These are phyloP conservation scores for Sycophila texana DNA, from an alignment of 2,888 invertebrate genomes.

Conservation along the genomic window DNA sequence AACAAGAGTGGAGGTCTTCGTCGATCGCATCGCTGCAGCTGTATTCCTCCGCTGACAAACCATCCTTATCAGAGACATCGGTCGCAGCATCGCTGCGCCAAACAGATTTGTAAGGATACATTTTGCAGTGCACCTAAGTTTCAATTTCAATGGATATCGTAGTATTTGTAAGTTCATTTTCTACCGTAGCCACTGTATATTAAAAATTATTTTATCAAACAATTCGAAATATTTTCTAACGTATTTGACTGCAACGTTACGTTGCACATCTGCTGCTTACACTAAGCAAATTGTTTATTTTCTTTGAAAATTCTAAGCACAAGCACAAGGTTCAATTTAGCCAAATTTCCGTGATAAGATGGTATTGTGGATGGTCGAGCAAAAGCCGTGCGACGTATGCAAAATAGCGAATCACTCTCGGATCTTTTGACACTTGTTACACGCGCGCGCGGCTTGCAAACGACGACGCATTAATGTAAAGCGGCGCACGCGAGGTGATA, in stretches of 20 bases:
- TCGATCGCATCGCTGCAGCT: constrained; percentile 41
- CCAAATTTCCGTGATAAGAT: too few relatives aligned
- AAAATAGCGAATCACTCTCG: neutral
- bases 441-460: neutral
- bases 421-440: constrained; percentile 22
- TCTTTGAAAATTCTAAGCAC: too few relatives aligned
- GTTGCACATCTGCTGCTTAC: too few relatives aligned
- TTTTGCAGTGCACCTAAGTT: constrained; percentile 34
- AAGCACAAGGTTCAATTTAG: too few relatives aligned
- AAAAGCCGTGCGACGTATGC: neutral
- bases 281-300: too few relatives aligned
- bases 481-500: constrained; percentile 13
- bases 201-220: too few relatives aligned
- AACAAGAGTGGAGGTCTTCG: constrained; percentile 28
- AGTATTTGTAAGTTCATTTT: constrained; percentile 27
- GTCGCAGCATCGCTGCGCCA: constrained; percentile 61
- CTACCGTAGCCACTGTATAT: neutral
- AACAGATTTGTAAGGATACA: constrained; percentile 63
- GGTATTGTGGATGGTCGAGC: neutral
- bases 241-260: too few relatives aligned
- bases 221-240: too few relatives aligned
- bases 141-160: constrained; percentile 8
- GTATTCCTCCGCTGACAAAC: constrained; percentile 20
- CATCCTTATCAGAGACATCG: constrained; percentile 56
- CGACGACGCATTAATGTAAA: constrained; percentile 17